A percentile compares a stretch with the other conserved stretches of the same genome.
Evolutionary conservation across 2,113 vertebrate genomes (phyloP).

Genomic region (Nothobranchius kuhntae): DNA sequence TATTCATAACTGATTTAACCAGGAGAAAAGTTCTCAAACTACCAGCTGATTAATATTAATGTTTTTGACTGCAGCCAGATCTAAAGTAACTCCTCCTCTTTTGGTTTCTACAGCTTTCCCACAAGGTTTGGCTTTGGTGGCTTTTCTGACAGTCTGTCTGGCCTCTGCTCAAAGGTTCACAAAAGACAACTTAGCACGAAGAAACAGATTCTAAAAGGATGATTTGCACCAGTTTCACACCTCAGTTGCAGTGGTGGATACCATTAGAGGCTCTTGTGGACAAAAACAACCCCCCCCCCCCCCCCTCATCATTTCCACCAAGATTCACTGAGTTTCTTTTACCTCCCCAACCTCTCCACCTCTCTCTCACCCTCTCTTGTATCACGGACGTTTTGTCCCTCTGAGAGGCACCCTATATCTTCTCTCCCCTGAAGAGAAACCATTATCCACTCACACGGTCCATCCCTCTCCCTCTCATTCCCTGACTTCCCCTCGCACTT

Average conservation of each 20-base stretch:
- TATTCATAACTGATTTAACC: no score
- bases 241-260: neutral
- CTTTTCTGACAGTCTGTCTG: neutral
- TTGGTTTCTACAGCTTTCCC: neutral
- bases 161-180: neutral
- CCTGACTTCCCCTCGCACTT: slow-evolving; percentile 28
- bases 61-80: neutral
- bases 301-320: slow-evolving; percentile 20
- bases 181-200: slow-evolving; percentile 3
- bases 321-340: slow-evolving; percentile 47
- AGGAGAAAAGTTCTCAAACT: no score
- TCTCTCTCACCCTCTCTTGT: slow-evolving; percentile 16
- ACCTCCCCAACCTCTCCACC: slow-evolving; percentile 25
- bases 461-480: slow-evolving; percentile 22
- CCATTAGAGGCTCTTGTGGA: slow-evolving; percentile 36
- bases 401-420: slow-evolving; percentile 33
- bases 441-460: slow-evolving; percentile 50
- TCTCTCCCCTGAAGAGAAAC: slow-evolving; percentile 39
- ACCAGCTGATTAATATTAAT: no score
- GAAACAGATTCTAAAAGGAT: slow-evolving; percentile 10
- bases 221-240: slow-evolving; percentile 15
- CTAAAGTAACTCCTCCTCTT: neutral
- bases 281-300: neutral
- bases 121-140: neutral
- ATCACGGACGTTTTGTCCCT: neutral